Percentiles rank a stretch among this genome's conserved stretches.
These are phyloP conservation scores for Drepana falcataria DNA, from an alignment of 2,888 invertebrate genomes.

Conservation along the genomic window DNA sequence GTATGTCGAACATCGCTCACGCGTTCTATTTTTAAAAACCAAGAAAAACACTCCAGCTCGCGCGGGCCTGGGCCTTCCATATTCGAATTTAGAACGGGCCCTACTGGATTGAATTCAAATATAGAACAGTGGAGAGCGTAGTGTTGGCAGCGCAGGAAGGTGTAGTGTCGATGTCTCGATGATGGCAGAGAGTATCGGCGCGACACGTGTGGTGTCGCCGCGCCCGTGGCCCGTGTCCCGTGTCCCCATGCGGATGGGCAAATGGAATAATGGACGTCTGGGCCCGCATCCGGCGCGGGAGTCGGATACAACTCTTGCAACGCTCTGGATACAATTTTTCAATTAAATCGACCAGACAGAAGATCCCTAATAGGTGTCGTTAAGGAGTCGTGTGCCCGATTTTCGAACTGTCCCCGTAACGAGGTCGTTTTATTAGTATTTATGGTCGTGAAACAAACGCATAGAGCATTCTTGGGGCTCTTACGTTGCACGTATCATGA, in stretches of 20 bases:
- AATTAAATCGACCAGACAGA: constrained; percentile 77
- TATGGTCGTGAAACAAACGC: constrained; percentile 70
- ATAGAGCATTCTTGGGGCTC: constrained; percentile 47
- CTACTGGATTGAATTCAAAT: constrained; percentile 50
- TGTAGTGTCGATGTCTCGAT: background rate
- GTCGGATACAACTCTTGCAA: constrained; percentile 75
- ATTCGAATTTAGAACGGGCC: constrained; percentile 51
- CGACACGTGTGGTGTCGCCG: constrained; percentile 41
- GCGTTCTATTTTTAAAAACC: constrained; percentile 59
- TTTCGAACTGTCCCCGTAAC: constrained; percentile 75
- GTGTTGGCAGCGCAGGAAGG: constrained; percentile 24
- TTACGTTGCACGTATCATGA: constrained; percentile 54
- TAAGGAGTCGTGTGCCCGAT: constrained; percentile 78
- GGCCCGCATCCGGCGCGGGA: constrained; percentile 77
- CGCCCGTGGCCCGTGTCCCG: constrained; percentile 18
- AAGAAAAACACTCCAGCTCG: constrained; percentile 54
- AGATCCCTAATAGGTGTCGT: constrained; percentile 78
- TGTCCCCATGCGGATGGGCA: constrained; percentile 76
- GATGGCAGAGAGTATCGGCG: constrained; percentile 43
- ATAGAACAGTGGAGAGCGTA: constrained; percentile 46
- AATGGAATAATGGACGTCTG: constrained; percentile 78
- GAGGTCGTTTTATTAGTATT: constrained; percentile 76
- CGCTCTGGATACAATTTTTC: constrained; percentile 77
- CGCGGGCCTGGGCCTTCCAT: constrained; percentile 29
- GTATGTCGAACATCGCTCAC: constrained; percentile 55